Percentiles rank a stretch among this genome's conserved stretches.
phyloP scores from a whole-genome alignment of 2,888 invertebrate species.

The Drosophila sordidula region DNA sequence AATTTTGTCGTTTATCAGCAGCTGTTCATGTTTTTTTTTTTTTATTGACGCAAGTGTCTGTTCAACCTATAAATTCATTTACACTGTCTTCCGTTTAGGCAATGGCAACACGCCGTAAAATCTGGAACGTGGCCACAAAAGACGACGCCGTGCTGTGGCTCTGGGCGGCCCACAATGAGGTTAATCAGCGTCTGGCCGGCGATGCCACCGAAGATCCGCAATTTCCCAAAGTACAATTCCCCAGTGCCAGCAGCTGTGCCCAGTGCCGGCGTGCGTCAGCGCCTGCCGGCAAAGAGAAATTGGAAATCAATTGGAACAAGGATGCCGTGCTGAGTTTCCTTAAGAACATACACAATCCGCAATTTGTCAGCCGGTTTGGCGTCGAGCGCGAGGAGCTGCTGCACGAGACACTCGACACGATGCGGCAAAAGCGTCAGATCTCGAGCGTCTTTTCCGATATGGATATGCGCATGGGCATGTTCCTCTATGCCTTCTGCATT shows the following conservation, averaged over 20 bases:
- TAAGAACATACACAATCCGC: constrained; percentile 82
- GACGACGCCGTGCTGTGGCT: constrained; percentile 95
- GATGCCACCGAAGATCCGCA: constrained; percentile 95
- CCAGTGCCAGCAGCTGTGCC: constrained; percentile 89
- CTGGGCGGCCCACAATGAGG: constrained; percentile 97
- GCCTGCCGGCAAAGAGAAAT: constrained; percentile 28
- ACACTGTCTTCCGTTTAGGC: constrained; percentile 84
- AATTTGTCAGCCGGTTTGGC: constrained; percentile 81
- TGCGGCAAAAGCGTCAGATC: constrained; percentile 82
- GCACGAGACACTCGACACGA: constrained; percentile 69
- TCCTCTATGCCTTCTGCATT: constrained; percentile 91
- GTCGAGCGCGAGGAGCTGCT: constrained; percentile 73
- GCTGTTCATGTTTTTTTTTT: constrained; percentile 33
- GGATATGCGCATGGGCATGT: constrained; percentile 91
- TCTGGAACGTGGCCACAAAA: constrained; percentile 89
- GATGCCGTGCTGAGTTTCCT: constrained; percentile 81
- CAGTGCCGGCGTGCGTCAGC: constrained; percentile 86
- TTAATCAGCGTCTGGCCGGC: constrained; percentile 94
- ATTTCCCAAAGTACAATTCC: constrained; percentile 96
- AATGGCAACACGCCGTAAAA: constrained; percentile 91
- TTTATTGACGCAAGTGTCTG: constrained; percentile 26
- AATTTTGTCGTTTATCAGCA: constrained; percentile 18
- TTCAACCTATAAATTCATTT: constrained; percentile 10
- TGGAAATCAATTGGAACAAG: constrained; percentile 81
- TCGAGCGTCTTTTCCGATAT: constrained; percentile 84